Base-by-base conservation (phyloP, 2,113 vertebrate species). In the Camelus dromedarius region DNA sequence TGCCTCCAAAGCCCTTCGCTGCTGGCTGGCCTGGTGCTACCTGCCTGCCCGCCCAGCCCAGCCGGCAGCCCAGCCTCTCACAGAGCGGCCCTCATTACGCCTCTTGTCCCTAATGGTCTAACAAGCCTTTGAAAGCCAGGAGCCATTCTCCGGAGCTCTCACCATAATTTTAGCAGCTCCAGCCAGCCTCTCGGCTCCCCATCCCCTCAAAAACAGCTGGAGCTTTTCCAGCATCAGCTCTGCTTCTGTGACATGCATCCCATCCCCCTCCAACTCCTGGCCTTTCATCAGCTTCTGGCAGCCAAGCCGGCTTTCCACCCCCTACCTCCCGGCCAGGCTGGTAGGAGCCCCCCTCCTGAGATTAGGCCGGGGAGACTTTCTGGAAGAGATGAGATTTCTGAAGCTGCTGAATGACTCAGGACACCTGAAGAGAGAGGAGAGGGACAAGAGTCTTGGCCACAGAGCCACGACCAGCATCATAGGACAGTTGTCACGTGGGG, bases 61-160 rank as follows among this genome's bases (percentile, higher is more conserved):
- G 83, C 95, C 54, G 0, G 11, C 97, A 85, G 94, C 93, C 72
- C 96, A 50, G 0, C 85, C 92, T 76, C 28, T 26, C 67, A n/a
- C 91, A 64, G 89, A 88, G 79, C 97, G 46, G 81, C 97, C 98
- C 94, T 98, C 97, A 2, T 98, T 94, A 91, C 22, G 58, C 92
- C 95, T 96, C 97, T 87, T 70, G 15, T 95, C 52, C 95, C 84
- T 97, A 95, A 98, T 80, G 93, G 93, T 56, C 98, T 96, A 95
- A 77, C 88, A 90, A 56, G 66, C 60, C 96, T 97, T 97, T 96
- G 93, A 97, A 96, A 54, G 96, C 82, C 60, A 3, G 79, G 62
- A 83, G 92, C 73, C 84, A 73, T 93, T 60, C 86, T 97, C 91
- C n/a, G 18, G 94, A 90, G 93, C 98, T 93, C 97, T 97, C 93